These are phyloP conservation scores for Brachyptera risi DNA, from an alignment of 2,888 invertebrate genomes.

Conservation along the genomic window DNA sequence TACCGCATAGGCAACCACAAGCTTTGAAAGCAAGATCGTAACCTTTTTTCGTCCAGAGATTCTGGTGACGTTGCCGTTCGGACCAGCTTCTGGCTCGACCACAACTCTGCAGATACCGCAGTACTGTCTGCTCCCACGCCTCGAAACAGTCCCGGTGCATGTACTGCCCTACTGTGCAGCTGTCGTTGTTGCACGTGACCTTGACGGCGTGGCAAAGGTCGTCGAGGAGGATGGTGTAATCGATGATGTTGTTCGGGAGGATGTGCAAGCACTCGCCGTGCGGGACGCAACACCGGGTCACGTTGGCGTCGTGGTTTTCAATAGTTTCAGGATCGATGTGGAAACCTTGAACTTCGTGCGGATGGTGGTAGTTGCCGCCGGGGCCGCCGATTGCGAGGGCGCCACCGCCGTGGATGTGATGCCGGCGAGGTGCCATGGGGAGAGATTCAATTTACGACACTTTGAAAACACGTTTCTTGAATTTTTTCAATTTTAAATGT, in stretches of 20 bases:
- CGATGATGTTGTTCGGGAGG: constrained; percentile 46
- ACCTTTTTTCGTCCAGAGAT: constrained; percentile 96
- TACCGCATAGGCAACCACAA: constrained; percentile 89
- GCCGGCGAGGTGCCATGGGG: constrained; percentile 35
- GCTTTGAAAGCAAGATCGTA: constrained; percentile 95
- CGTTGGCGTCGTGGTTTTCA: constrained; percentile 47
- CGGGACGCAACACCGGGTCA: constrained; percentile 75
- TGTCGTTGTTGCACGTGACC: constrained; percentile 92
- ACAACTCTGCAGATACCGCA: constrained; percentile 84
- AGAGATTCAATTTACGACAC: no score
- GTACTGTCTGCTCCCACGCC: constrained; percentile 85
- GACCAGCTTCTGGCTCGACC: constrained; percentile 93
- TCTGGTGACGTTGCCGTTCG: constrained; percentile 89
- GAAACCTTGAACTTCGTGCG: constrained; percentile 29
- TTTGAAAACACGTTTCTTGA: neutral
- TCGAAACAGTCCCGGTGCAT: constrained; percentile 97
- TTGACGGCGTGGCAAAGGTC: constrained; percentile 77
- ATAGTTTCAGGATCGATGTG: constrained; percentile 35
- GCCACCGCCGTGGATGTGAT: constrained; percentile 39
- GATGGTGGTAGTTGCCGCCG: constrained; percentile 20
- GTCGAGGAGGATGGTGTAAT: constrained; percentile 57
- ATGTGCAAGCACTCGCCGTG: constrained; percentile 73
- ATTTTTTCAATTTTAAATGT: no score
- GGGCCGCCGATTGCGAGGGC: constrained; percentile 34
- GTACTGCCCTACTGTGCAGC: constrained; percentile 80